Evolutionary conservation across 2,888 invertebrate species (phyloP).

Genomic region (Dynastes maya): DNA sequence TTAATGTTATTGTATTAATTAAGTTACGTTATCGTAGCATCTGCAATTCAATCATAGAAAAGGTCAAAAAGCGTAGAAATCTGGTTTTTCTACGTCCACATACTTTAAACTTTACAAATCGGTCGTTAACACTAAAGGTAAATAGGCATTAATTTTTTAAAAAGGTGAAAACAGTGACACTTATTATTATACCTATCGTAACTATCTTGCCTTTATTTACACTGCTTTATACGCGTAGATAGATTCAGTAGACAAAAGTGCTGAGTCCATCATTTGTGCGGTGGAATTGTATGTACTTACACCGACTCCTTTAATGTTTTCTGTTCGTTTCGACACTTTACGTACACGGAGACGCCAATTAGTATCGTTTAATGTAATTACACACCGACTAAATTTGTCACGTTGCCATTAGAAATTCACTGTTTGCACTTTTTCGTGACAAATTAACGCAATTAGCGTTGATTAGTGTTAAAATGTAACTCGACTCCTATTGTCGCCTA

Average conservation of each 20-base stretch:
- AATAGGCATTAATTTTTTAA: conserved; percentile 48
- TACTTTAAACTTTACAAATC: conserved; percentile 9
- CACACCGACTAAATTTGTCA: conserved; percentile 49
- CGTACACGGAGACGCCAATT: conserved; percentile 48
- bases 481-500: conserved; percentile 39
- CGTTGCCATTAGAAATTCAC: conserved; percentile 51
- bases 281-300: conserved; percentile 17
- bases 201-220: conserved; percentile 47
- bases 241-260: conserved; percentile 37
- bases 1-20: conserved; percentile 31
- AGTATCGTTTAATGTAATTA: conserved; percentile 53
- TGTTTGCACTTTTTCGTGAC: conserved; percentile 51
- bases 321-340: conserved; percentile 48
- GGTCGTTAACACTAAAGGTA: conserved; percentile 33
- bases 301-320: conserved; percentile 38
- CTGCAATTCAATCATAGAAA: conserved; percentile 23
- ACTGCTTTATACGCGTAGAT: conserved; percentile 27
- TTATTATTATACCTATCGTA: conserved; percentile 39
- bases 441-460: conserved; percentile 51
- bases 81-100: conserved; percentile 13
- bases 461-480: conserved; percentile 46
- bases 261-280: conserved; percentile 22
- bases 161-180: conserved; percentile 49
- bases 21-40: conserved; percentile 13
- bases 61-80: conserved; percentile 36